These are phyloP conservation scores for Trichogramma dendrolimi DNA, from an alignment of 2,888 invertebrate species.

Conservation along the genomic window DNA sequence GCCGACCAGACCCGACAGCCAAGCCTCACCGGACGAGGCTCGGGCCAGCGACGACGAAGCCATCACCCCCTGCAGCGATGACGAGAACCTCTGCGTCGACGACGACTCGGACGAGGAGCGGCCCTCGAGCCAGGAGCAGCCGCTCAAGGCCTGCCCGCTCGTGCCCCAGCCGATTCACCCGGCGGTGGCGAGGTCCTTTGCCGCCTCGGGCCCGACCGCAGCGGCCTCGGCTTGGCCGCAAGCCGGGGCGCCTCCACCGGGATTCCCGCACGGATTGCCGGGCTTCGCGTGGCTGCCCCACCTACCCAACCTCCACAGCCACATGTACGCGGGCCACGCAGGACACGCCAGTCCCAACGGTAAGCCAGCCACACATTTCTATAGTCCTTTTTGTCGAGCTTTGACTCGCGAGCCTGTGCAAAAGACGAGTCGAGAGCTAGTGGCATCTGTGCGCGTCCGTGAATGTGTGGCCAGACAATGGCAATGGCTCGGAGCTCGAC, in stretches of 20 bases:
- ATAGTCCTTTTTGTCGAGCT: no score
- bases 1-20: no score
- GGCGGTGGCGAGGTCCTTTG: conserved; percentile 59
- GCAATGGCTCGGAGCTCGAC: no score
- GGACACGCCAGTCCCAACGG: conserved; percentile 50
- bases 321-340: conserved; percentile 48
- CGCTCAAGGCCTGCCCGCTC: conserved; percentile 53
- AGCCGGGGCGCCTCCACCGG: conserved; percentile 49
- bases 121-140: conserved; percentile 37
- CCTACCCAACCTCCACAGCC: conserved; percentile 57
- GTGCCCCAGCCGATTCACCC: conserved; percentile 66
- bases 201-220: conserved; percentile 54
- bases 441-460: no score
- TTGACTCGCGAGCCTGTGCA: not conserved
- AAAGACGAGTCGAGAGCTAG: no score
- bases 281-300: conserved; percentile 65
- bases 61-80: conserved; percentile 7
- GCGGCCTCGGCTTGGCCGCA: conserved; percentile 57
- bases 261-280: conserved; percentile 54
- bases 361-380: conserved; percentile 30
- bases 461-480: no score
- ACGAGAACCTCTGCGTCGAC: conserved; percentile 6
- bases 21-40: conserved; percentile 11
- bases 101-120: conserved; percentile 21
- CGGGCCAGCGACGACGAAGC: conserved; percentile 34